Base-by-base conservation (phyloP, 2,113 vertebrate genomes). In the Notothenia rossii region DNA sequence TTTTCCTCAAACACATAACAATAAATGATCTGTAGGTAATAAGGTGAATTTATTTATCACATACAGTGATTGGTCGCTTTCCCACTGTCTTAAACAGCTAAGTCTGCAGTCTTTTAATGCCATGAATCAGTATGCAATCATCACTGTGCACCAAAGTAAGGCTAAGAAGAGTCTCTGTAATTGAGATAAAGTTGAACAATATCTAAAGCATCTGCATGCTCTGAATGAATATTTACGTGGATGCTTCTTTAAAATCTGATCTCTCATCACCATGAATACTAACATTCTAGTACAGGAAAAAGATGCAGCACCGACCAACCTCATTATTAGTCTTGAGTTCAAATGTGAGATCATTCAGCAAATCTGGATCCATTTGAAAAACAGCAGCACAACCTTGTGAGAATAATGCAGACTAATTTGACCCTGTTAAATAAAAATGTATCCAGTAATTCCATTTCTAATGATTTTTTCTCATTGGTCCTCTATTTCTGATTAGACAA, bases 101-200 rank as follows among this genome's bases (percentile, higher is more conserved):
- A 55, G 22, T 29, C 40, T 61, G 15, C 65, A 50, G 54, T 62
- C 7, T 25, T 70, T 67, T 29, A 68, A 61, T 20, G 72, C 11
- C 33, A 72, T 12, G 13, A 76, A 62, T 10, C 40, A 49, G 33
- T 64, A 45, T 58, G 46, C 10, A 64, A 64, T 74, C 51, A 55
- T 12, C 5, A 56, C 18, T 51, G 33, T 51, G 46, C 22, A 49
- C 22, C 45, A 67, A 29, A 67, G 53, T 68, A 29, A 7, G 14
- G 1, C 55, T 48, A 64, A 61, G 2, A 68, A 7, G 36, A 58
- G 33, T 17, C 0, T 5, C 10, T 65, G 18, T 22, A 69, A 45
- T 9, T 61, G 14, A 68, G 17, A 83, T 48, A 71, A 13, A 56
- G 40, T 18, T 25, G 56, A 79, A 46, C 68, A 65, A 69, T 4